These are phyloP conservation scores for Dicaeum eximium DNA, from an alignment of 2,113 vertebrate genomes.

Conservation along the genomic window DNA sequence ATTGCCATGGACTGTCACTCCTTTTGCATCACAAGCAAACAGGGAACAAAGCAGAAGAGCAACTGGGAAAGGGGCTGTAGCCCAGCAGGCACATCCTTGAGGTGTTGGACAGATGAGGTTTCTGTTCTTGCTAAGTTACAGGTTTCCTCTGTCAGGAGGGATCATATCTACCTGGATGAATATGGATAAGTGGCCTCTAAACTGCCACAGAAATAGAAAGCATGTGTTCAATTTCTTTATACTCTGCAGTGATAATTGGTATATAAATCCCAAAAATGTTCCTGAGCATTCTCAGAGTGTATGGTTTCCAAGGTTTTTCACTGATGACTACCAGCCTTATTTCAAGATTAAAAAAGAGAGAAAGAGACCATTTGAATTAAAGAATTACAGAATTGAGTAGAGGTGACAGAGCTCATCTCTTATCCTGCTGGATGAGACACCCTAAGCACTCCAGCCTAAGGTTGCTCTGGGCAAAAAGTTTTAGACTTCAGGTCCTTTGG, in stretches of 20 bases:
- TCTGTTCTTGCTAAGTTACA: background rate
- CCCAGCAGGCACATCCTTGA: background rate
- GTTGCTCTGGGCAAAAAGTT: background rate
- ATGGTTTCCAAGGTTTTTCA: background rate
- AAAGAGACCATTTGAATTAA: background rate
- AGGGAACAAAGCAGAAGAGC: background rate
- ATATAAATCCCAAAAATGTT: background rate
- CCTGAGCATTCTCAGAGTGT: conserved; percentile 11
- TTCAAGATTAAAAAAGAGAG: background rate
- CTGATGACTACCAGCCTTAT: background rate
- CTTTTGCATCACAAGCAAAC: background rate
- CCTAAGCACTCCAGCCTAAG: background rate
- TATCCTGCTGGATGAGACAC: background rate
- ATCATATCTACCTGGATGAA: background rate
- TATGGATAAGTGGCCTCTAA: background rate
- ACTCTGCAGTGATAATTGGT: background rate
- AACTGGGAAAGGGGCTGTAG: background rate
- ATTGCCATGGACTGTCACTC: background rate
- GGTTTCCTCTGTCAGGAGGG: background rate
- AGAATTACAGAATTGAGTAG: background rate
- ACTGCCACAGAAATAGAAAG: background rate
- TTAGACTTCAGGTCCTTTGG: background rate
- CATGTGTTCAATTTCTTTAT: background rate
- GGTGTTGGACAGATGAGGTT: accelerated
- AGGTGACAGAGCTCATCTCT: background rate